Evolutionary conservation across 2,797 vertebrate genomes (phyloP).

Genomic region (Gymnopithys bicolor): DNA sequence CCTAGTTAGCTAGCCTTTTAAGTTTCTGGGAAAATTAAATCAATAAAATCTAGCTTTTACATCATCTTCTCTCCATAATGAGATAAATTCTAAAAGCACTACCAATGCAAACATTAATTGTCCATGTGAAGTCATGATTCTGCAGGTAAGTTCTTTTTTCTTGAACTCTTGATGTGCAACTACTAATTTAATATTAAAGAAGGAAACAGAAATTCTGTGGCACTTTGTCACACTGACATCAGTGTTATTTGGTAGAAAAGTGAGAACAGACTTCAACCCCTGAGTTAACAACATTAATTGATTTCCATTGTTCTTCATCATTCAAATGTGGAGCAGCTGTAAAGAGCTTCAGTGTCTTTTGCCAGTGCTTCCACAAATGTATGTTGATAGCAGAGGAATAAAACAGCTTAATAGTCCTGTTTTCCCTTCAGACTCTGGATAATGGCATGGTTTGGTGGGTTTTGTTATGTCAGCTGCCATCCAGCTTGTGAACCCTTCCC

Average conservation of each 20-base stretch:
- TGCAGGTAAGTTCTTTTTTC: not conserved
- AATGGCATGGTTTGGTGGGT: fast-evolving
- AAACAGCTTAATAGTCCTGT: not conserved
- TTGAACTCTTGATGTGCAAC: not conserved
- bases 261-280: not conserved
- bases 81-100: not conserved
- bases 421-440: not conserved
- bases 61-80: not conserved
- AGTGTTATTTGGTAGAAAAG: not conserved
- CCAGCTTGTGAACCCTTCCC: not conserved
- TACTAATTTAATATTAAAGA: not conserved
- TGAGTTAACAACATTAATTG: not conserved
- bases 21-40: not conserved
- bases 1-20: not conserved
- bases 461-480: not conserved
- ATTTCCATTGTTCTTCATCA: not conserved
- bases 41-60: not conserved
- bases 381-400: not conserved
- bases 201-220: not conserved
- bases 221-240: not conserved
- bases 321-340: not conserved
- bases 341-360: not conserved
- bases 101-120: not conserved
- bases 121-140: not conserved
- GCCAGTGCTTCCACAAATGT: not conserved